Conservation (phyloP, 2,888 invertebrate genomes). For the Cylloceria caligata region DNA sequence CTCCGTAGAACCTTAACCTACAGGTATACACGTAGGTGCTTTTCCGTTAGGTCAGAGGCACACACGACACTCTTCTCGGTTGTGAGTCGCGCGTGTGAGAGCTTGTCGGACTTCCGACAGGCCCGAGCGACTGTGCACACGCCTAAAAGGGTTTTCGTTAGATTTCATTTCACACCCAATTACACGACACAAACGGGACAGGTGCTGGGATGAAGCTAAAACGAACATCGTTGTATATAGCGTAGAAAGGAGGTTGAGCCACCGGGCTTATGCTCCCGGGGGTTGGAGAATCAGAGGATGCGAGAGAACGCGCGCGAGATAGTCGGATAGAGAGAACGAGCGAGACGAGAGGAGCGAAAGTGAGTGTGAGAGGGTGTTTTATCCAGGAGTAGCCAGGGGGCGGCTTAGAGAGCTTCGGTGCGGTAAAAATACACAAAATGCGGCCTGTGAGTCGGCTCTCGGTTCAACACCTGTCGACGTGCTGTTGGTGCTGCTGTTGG, state of each 20-base stretch:
- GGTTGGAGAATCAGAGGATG: conserved; percentile 59
- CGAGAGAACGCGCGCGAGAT: conserved; percentile 54
- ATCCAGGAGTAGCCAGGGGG: conserved; percentile 39
- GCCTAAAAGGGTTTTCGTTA: conserved; percentile 85
- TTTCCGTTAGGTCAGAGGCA: conserved; percentile 10
- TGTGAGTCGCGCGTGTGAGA: conserved; percentile 53
- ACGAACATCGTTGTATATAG: conserved; percentile 26
- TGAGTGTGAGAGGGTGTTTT: conserved; percentile 42
- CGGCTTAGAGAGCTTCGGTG: conserved; percentile 55
- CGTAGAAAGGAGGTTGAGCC: conserved; percentile 49
- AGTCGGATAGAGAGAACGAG: conserved; percentile 40
- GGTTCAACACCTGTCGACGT: conserved; percentile 65
- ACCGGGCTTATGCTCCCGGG: conserved; percentile 53
- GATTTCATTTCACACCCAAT: conserved; percentile 85
- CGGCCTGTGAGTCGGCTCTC: conserved; percentile 45
- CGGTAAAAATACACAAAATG: conserved; percentile 65
- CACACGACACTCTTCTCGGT: conserved; percentile 8
- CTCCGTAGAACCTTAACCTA: background rate
- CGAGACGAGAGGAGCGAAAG: conserved; percentile 18
- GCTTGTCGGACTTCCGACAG: conserved; percentile 74
- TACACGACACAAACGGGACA: conserved; percentile 79
- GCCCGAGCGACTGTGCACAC: conserved; percentile 81
- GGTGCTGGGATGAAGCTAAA: conserved; percentile 55
- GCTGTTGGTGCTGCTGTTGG: conserved; percentile 14
- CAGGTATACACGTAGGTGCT: background rate